Percentiles rank a stretch among this genome's conserved stretches.
These are phyloP conservation scores for Oncopeltus fasciatus DNA, from an alignment of 1,140 invertebrate species.

Conservation along the genomic window DNA sequence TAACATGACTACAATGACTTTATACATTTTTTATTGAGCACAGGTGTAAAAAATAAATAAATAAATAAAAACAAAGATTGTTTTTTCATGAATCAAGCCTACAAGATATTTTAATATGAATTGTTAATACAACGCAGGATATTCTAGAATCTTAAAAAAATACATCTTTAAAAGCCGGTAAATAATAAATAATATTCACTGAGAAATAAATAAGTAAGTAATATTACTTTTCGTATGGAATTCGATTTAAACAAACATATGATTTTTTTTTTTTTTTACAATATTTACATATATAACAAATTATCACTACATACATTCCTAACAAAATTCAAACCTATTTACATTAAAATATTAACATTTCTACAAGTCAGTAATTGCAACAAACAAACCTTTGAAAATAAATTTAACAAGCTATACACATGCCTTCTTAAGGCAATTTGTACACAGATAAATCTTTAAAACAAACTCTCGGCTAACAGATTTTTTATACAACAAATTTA, in stretches of 20 bases:
- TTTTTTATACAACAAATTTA: not conserved
- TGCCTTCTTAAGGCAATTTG: not conserved
- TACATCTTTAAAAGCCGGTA: too few relatives aligned
- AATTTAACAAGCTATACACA: slow-evolving; percentile 1
- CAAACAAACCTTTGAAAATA: not conserved
- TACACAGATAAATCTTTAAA: not conserved
- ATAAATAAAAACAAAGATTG: too few relatives aligned
- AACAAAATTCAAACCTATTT: not conserved
- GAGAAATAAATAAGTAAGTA: too few relatives aligned
- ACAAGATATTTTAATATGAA: too few relatives aligned
- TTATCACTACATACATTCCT: not conserved
- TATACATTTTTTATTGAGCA: too few relatives aligned
- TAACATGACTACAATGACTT: too few relatives aligned
- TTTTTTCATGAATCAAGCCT: too few relatives aligned
- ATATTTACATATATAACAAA: not conserved
- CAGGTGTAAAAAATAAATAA: too few relatives aligned
- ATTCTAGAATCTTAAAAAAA: too few relatives aligned
- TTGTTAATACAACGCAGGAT: too few relatives aligned
- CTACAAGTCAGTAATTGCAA: not conserved
- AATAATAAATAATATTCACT: too few relatives aligned
- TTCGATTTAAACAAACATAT: not conserved
- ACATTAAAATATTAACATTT: not conserved
- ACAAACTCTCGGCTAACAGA: not conserved
- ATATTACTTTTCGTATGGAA: too few relatives aligned
- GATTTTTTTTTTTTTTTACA: not conserved